Conservation (phyloP, 1,140 invertebrate species). For the Pseudomyrmex gracilis region DNA sequence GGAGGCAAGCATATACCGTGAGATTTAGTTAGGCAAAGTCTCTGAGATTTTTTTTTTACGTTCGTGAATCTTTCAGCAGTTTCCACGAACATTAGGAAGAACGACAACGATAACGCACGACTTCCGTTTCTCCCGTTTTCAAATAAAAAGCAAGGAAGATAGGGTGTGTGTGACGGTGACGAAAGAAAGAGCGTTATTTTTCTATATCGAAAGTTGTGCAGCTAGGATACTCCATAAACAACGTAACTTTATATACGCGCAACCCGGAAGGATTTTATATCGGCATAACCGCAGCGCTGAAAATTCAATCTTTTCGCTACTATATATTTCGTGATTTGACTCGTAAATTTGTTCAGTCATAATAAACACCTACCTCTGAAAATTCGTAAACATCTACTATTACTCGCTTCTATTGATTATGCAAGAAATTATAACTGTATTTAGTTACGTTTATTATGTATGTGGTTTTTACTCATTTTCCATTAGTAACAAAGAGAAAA, state of each 20-base stretch:
- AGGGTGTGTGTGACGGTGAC: too few species aligned
- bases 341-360: constrained; percentile 47
- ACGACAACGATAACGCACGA: constrained; percentile 56
- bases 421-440: constrained; percentile 14
- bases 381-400: neutral
- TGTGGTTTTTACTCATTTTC: neutral
- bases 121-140: constrained; percentile 50
- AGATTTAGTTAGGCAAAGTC: constrained; percentile 56
- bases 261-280: constrained; percentile 64
- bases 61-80: constrained; percentile 49
- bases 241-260: constrained; percentile 52
- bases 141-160: constrained; percentile 53
- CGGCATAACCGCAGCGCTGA: constrained; percentile 55
- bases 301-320: constrained; percentile 58
- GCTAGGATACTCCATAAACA: constrained; percentile 64
- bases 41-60: constrained; percentile 46
- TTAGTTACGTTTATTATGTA: neutral
- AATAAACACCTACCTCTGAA: constrained; percentile 21
- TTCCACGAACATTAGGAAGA: constrained; percentile 48
- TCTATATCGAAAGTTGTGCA: constrained; percentile 41
- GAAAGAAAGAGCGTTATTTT: constrained; percentile 41
- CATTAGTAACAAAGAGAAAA: too few species aligned
- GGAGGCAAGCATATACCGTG: constrained; percentile 33
- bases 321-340: constrained; percentile 8
- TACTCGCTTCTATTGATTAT: neutral